Evolutionary conservation across 2,888 invertebrate species (phyloP).

Genomic region (Danaus chrysippus): DNA sequence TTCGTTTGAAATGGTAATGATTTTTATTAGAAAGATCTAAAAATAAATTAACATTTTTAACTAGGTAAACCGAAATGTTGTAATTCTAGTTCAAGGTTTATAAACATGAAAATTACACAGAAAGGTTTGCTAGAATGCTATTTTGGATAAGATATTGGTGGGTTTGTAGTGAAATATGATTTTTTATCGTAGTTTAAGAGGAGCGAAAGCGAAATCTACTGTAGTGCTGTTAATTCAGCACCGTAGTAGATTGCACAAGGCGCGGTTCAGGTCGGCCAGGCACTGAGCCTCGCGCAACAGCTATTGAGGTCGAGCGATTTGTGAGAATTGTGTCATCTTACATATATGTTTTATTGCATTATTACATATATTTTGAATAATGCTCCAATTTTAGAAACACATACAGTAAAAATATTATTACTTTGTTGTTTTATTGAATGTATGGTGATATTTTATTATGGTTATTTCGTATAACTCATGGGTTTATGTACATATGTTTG

Average conservation of each 20-base stretch:
- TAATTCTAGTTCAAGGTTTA: no score
- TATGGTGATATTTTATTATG: neutral
- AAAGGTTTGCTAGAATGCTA: no score
- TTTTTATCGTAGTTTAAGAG: neutral
- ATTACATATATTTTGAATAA: slow-evolving; percentile 6
- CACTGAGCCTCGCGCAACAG: slow-evolving; percentile 71
- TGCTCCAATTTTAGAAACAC: neutral
- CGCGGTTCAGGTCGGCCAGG: slow-evolving; percentile 63
- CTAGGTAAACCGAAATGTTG: no score
- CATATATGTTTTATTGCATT: slow-evolving; percentile 45
- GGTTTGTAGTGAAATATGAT: no score
- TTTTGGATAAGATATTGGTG: no score
- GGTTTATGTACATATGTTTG: no score
- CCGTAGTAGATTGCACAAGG: slow-evolving; percentile 67
- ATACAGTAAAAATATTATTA: neutral
- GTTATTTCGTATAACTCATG: no score
- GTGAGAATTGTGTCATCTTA: slow-evolving; percentile 77
- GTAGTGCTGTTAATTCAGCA: slow-evolving; percentile 28
- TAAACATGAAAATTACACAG: no score
- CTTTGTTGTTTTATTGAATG: neutral
- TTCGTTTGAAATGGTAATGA: no score
- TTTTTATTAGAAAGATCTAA: no score
- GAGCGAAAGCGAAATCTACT: slow-evolving; percentile 15
- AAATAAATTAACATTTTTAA: no score
- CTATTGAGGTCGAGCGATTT: slow-evolving; percentile 76